phyloP scores from a whole-genome alignment of 2,797 vertebrate species.

The Pantherophis vulpinus region DNA sequence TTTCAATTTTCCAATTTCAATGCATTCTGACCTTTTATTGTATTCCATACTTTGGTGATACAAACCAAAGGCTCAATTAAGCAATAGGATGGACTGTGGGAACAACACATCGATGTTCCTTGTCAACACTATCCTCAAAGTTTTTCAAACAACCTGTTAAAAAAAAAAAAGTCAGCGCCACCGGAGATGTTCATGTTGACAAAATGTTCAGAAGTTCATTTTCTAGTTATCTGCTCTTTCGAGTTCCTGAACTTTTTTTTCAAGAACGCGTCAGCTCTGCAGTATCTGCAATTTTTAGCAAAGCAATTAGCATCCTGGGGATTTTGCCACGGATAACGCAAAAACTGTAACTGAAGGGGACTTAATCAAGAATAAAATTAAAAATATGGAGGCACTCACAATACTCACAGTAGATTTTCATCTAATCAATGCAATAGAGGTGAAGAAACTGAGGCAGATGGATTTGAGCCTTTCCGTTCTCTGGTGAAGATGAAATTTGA shows the following conservation, averaged over 20 bases:
- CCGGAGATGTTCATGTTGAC: constrained; percentile 13
- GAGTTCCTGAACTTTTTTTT: constrained; percentile 29
- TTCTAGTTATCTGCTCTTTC: constrained; percentile 37
- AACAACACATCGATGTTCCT: background rate
- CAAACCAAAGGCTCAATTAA: background rate
- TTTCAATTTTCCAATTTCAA: background rate
- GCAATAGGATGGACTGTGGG: background rate
- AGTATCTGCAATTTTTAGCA: constrained; percentile 59
- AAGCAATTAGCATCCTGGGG: constrained; percentile 68
- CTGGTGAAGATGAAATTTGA: constrained; percentile 30
- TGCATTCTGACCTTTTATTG: background rate
- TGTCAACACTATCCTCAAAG: background rate
- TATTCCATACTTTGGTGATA: background rate
- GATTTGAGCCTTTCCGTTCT: constrained; percentile 36
- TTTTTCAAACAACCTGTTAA: constrained; percentile 2
- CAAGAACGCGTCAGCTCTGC: constrained; percentile 60
- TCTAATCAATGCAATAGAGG: constrained; percentile 30
- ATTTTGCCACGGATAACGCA: constrained; percentile 50
- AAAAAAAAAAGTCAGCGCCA: background rate
- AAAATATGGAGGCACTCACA: constrained; percentile 56
- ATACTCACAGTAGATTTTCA: constrained; percentile 32
- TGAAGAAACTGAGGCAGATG: constrained; percentile 43
- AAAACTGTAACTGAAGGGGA: constrained; percentile 61
- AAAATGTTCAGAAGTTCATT: constrained; percentile 17
- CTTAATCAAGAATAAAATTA: constrained; percentile 67